Base-by-base conservation (phyloP, 2,888 invertebrate species). In the Brachycybe producta region DNA sequence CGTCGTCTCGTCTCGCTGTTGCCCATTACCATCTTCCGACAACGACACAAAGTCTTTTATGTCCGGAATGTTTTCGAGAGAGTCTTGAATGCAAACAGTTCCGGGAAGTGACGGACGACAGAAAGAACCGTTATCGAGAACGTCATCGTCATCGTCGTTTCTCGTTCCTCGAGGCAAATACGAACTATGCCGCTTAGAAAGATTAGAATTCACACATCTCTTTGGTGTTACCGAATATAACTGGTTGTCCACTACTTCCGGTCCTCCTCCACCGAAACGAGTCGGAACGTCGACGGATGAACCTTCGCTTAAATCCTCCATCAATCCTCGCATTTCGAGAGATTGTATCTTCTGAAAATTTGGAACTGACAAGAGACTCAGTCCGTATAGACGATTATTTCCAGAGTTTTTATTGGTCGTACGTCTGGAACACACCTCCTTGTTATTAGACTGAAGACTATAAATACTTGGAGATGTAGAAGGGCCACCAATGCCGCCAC, bases 321-420 rank as follows among this genome's bases (percentile, higher is more conserved):
- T 49, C 11, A 49, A 35, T 24, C 49, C 49, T 4, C 42, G 32
- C 17, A 17, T 48, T 26, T 49, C 49, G 11, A 24, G 34, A 19
- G 32, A 19, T 13, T 49, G 43, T 19, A 49, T 49, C 5, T 32
- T 46, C 28, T 52, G 54, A 63, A 82, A 81, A 65, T 82, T 82
- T 57, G 82, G 82, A 59, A 82, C 82, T 3, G 82, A 82, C 42
- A 79, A 75, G 1, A 79, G 80, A 59, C 82, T 82, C 46, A 80
- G 71, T 1, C 42, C 46, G n/a, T 49, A 34, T 11, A 53, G 28
- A 1, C 53, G 39, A 15, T 39, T 27, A 26, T 46, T 48, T 11
- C 32, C 26, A 11, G 43, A n/a, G 38, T 26, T 39, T n/a, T 5
- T 5, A n/a, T 43, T 43, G 24, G 28, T 15, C 11, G 17, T 15